A percentile compares a stretch with the other conserved stretches of the same genome.
Conservation (phyloP, 2,888 invertebrate species). For the Nomada fabriciana region DNA sequence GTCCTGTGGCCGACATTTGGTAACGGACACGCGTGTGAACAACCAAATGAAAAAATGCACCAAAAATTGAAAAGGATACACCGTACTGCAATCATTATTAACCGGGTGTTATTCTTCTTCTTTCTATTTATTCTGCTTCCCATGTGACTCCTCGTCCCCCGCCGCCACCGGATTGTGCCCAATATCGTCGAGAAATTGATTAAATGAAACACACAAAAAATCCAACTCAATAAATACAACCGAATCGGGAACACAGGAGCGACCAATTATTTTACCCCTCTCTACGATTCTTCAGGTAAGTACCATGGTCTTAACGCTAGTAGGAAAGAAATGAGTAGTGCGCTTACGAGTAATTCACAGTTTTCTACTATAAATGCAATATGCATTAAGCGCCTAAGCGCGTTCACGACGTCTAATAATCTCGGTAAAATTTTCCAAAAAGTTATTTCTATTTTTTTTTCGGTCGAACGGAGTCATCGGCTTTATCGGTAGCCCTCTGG, state of each 20-base stretch:
- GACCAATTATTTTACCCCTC: slow-evolving; percentile 75
- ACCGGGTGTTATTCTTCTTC: slow-evolving; percentile 79
- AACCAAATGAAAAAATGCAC: slow-evolving; percentile 11
- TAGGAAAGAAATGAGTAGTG: slow-evolving; percentile 17
- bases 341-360: slow-evolving; percentile 17
- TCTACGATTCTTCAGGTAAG: slow-evolving; percentile 80
- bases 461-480: too few relatives aligned
- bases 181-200: slow-evolving; percentile 50
- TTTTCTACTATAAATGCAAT: slow-evolving; percentile 11
- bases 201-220: slow-evolving; percentile 50
- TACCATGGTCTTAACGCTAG: slow-evolving; percentile 44
- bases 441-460: not conserved
- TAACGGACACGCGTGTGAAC: not conserved
- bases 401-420: not conserved
- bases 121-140: slow-evolving; percentile 78
- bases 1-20: slow-evolving; percentile 1
- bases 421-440: not conserved
- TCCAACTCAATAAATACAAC: slow-evolving; percentile 48
- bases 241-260: slow-evolving; percentile 66
- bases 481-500: too few relatives aligned
- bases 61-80: slow-evolving; percentile 15
- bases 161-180: slow-evolving; percentile 67
- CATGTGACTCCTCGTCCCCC: slow-evolving; percentile 76
- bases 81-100: slow-evolving; percentile 64
- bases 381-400: slow-evolving; percentile 17